These are phyloP conservation scores for Elaphurus davidianus DNA, from an alignment of 2,113 vertebrate genomes.

Conservation along the genomic window DNA sequence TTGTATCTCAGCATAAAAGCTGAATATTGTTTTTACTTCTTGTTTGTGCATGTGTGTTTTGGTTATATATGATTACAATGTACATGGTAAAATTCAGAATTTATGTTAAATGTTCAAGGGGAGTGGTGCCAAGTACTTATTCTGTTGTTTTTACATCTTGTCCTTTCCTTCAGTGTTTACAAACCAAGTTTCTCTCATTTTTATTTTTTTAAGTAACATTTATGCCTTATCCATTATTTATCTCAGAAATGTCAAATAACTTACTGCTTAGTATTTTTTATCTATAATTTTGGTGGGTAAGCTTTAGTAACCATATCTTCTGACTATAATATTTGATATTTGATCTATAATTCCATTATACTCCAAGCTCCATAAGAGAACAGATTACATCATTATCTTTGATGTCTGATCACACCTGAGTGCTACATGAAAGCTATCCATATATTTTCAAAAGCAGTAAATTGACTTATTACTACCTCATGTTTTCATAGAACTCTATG, in stretches of 20 bases:
- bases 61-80: not conserved
- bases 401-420: not conserved
- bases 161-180: not conserved
- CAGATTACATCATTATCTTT: not conserved
- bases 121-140: not conserved
- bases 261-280: not conserved
- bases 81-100: not conserved
- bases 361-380: not conserved
- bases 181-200: not conserved
- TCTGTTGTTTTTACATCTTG: not conserved
- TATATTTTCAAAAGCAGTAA: not conserved
- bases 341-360: not conserved
- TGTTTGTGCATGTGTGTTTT: not conserved
- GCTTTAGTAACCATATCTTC: not conserved
- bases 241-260: not conserved
- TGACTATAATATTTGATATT: not conserved
- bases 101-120: not conserved
- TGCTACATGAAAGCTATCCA: accelerated
- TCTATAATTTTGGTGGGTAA: not conserved
- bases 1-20: not conserved
- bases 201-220: not conserved
- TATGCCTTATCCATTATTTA: not conserved
- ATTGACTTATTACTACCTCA: not conserved
- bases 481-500: not conserved
- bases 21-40: not conserved